Percentiles rank a stretch among this genome's conserved stretches.
Conservation (phyloP, 2,888 invertebrate genomes). For the Lithophane leautieri region DNA sequence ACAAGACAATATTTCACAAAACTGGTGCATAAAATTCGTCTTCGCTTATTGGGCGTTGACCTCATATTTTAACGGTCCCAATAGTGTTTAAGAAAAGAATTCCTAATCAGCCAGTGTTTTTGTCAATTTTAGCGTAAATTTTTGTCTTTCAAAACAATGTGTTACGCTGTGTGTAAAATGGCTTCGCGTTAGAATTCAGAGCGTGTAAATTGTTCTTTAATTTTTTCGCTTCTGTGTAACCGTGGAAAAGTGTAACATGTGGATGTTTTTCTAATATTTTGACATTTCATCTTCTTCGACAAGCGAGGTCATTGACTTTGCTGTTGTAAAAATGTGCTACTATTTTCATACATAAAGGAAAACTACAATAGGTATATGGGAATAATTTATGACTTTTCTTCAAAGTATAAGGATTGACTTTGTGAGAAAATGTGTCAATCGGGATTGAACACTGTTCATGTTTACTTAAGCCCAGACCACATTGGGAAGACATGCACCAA, state of each 20-base stretch:
- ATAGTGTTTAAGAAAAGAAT: constrained; percentile 76
- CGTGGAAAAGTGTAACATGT: constrained; percentile 70
- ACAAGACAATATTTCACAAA: constrained; percentile 76
- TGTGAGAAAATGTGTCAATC: neutral
- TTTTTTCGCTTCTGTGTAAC: constrained; percentile 34
- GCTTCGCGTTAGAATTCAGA: constrained; percentile 63
- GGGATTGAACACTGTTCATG: neutral
- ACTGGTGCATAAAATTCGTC: constrained; percentile 85
- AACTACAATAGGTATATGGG: neutral
- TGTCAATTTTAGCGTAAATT: constrained; percentile 63
- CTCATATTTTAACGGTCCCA: constrained; percentile 79
- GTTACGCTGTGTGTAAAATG: constrained; percentile 70
- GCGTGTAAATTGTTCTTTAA: constrained; percentile 59
- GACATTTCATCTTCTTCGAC: constrained; percentile 49
- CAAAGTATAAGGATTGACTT: neutral
- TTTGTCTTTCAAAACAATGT: constrained; percentile 59
- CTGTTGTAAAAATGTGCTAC: neutral
- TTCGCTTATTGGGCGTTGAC: constrained; percentile 80
- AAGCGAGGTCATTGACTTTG: constrained; percentile 43
- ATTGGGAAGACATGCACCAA: neutral
- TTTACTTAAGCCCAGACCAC: neutral
- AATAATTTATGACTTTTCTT: neutral
- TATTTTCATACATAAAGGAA: neutral
- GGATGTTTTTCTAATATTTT: constrained; percentile 62
- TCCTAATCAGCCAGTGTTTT: constrained; percentile 78